A percentile compares a stretch with the other conserved stretches of the same genome.
These are phyloP conservation scores for Nomada hirtipes DNA, from an alignment of 2,888 invertebrate species.

Conservation along the genomic window DNA sequence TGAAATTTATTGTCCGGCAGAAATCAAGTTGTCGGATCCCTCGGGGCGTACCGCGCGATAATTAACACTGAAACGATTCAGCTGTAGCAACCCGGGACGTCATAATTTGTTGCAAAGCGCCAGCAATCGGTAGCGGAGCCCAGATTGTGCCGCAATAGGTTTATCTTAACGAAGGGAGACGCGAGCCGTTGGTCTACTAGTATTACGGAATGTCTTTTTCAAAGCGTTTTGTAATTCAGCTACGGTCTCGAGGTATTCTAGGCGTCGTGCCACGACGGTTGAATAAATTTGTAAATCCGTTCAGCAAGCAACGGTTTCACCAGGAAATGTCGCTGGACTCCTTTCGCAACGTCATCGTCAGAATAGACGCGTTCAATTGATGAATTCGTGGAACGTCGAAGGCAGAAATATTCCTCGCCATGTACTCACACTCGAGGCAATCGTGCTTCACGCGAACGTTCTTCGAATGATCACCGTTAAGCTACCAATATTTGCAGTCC, in stretches of 20 bases:
- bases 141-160: not conserved
- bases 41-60: not conserved
- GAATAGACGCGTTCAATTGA: conserved; percentile 2
- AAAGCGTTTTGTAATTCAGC: conserved; percentile 1
- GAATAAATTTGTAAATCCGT: conserved; percentile 22
- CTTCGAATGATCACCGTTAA: conserved; percentile 45
- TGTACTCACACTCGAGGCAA: conserved; percentile 14
- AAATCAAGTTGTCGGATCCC: conserved; percentile 22
- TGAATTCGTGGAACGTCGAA: conserved; percentile 17
- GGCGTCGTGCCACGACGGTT: not conserved
- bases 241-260: not conserved
- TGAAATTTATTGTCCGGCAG: conserved; percentile 18
- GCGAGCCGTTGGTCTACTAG: not conserved
- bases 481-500: conserved; percentile 45
- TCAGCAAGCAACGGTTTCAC: not conserved
- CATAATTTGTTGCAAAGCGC: not conserved
- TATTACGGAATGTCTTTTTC: not conserved
- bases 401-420: conserved; percentile 17
- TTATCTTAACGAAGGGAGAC: not conserved
- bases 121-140: not conserved
- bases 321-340: not conserved
- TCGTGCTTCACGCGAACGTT: conserved; percentile 15
- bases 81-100: not conserved
- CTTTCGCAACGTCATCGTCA: not conserved
- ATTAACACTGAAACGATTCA: conserved; percentile 5